These are phyloP conservation scores for Rhabdornis inornatus DNA, from an alignment of 2,113 vertebrate species.

Conservation along the genomic window DNA sequence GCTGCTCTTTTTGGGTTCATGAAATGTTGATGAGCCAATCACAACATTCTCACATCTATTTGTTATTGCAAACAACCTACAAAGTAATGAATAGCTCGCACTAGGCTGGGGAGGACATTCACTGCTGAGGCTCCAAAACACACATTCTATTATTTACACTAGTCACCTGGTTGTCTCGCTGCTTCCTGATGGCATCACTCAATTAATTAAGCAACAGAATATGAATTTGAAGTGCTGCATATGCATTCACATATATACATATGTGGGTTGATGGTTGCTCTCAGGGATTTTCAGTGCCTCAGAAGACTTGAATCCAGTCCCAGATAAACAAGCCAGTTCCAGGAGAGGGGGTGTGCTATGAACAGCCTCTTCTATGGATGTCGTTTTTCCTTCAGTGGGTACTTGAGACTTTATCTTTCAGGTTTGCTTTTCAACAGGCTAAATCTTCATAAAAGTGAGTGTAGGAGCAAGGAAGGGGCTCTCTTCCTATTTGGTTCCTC, in stretches of 20 bases:
- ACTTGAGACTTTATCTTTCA: neutral
- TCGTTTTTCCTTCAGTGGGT: neutral
- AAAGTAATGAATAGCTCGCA: neutral
- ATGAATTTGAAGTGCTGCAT: neutral
- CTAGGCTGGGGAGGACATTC: neutral
- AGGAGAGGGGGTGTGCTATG: neutral
- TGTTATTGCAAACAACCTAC: neutral
- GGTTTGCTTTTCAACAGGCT: neutral
- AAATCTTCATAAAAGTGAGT: neutral
- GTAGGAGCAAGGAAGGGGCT: neutral
- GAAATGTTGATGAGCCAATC: conserved; percentile 6
- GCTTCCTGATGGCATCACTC: neutral
- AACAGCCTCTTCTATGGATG: neutral
- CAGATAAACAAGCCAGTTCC: neutral
- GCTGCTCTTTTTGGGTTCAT: neutral
- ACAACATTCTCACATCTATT: neutral
- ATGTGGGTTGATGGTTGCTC: neutral
- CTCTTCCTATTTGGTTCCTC: neutral
- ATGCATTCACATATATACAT: neutral
- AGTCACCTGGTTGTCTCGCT: neutral
- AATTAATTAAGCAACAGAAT: neutral
- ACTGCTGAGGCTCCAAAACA: neutral
- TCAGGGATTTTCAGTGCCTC: neutral
- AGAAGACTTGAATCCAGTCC: neutral
- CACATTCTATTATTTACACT: neutral